A percentile compares a stretch with the other conserved stretches of the same genome.
Conservation (phyloP, 2,113 vertebrate genomes). For the Capreolus pygargus region DNA sequence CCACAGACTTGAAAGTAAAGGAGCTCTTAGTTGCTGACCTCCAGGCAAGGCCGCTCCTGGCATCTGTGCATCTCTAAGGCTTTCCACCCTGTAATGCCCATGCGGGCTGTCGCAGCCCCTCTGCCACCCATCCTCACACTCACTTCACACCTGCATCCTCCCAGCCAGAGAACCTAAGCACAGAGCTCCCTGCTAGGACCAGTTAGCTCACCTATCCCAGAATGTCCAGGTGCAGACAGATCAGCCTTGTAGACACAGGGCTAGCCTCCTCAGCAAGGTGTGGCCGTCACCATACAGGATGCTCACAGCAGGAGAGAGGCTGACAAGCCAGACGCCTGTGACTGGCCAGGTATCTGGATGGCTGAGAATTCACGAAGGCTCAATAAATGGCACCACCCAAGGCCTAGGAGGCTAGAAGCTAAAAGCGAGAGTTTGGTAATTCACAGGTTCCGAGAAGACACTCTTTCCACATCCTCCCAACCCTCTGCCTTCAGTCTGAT, state of each 20-base stretch:
- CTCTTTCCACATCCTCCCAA: neutral
- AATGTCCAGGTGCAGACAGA: neutral
- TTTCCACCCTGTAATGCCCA: neutral
- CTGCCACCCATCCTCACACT: accelerated
- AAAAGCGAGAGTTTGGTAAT: neutral
- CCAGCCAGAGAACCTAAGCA: accelerated
- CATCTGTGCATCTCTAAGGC: accelerated
- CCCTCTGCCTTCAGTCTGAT: neutral
- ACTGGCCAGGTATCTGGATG: neutral
- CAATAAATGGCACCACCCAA: neutral
- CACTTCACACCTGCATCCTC: neutral
- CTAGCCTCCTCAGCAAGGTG: neutral
- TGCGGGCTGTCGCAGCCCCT: neutral
- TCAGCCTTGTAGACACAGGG: neutral
- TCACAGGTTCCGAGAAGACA: neutral
- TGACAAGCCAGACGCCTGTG: neutral
- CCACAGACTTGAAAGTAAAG: neutral
- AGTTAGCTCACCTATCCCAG: neutral
- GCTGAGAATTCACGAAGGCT: neutral
- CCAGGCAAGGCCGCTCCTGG: neutral
- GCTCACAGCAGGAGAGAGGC: neutral
- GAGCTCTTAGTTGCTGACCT: neutral
- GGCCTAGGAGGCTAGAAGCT: neutral
- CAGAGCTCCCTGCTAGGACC: neutral
- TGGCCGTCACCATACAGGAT: neutral